phyloP scores from a whole-genome alignment of 2,888 invertebrate species.

The Isoperla grammatica region DNA sequence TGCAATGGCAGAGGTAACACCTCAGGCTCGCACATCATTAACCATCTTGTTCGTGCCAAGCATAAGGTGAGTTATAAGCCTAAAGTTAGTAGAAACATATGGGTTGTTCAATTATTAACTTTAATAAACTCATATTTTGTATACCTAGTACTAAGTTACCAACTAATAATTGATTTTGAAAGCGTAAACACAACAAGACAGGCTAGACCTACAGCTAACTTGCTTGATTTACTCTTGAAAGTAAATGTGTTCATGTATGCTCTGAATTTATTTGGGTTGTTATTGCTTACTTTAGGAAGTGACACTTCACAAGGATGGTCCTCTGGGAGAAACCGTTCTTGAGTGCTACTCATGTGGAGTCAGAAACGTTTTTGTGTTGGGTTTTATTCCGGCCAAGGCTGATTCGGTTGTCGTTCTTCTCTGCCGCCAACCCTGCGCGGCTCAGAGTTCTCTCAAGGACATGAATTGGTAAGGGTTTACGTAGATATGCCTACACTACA shows the following conservation, averaged over 20 bases:
- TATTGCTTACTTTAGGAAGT: conserved; percentile 60
- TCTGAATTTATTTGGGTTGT: too few species aligned
- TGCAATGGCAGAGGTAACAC: conserved; percentile 98
- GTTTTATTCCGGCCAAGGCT: conserved; percentile 98
- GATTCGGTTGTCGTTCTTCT: conserved; percentile 96
- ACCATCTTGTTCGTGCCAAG: conserved; percentile 97
- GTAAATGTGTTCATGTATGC: too few species aligned
- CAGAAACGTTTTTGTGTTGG: conserved; percentile 95
- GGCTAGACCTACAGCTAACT: too few species aligned
- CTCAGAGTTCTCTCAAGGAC: conserved; percentile 93
- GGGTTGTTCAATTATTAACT: too few species aligned
- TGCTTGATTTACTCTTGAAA: too few species aligned
- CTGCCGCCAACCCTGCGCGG: conserved; percentile 97
- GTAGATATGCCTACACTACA: too few species aligned
- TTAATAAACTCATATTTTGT: too few species aligned
- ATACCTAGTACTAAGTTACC: too few species aligned
- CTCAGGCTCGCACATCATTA: conserved; percentile 97
- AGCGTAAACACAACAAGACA: too few species aligned
- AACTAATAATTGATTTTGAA: too few species aligned
- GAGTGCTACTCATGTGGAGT: conserved; percentile 99
- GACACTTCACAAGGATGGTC: conserved; percentile 93
- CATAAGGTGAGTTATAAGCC: conserved; percentile 68
- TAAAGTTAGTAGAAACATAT: too few species aligned
- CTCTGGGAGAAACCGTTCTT: conserved; percentile 92
- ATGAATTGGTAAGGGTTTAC: conserved; percentile 77